phyloP scores from a whole-genome alignment of 2,888 invertebrate genomes.

The Tetragonula carbonaria region DNA sequence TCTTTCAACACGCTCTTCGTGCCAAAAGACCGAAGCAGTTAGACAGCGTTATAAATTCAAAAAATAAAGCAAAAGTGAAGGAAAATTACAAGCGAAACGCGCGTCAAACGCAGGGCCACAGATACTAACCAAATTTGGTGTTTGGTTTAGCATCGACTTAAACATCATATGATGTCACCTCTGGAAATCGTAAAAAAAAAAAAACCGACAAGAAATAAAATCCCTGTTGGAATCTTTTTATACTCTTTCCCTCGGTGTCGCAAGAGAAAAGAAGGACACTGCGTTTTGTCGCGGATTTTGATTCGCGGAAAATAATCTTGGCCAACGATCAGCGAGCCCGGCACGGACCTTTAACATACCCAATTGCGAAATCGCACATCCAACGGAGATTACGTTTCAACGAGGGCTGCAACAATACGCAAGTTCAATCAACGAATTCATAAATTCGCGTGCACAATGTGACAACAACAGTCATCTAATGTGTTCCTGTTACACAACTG shows the following conservation, averaged over 20 bases:
- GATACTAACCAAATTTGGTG: conserved; percentile 3
- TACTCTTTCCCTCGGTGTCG: not conserved
- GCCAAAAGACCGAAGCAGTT: not conserved
- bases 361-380: conserved; percentile 9
- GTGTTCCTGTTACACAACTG: conserved; percentile 37
- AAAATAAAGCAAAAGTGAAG: not conserved
- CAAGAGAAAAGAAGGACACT: not conserved
- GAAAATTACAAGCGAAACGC: not conserved
- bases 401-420: not conserved
- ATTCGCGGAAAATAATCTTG: not conserved
- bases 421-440: conserved; percentile 18
- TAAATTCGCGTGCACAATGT: conserved; percentile 18
- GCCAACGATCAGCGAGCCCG: not conserved
- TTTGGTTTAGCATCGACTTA: not conserved
- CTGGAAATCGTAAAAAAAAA: conserved; percentile 5
- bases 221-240: not conserved
- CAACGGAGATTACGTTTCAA: not conserved
- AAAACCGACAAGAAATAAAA: not conserved
- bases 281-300: not conserved
- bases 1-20: not conserved
- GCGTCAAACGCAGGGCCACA: not conserved
- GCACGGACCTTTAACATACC: not conserved
- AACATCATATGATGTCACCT: conserved; percentile 12
- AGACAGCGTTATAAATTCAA: not conserved
- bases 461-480: conserved; percentile 25